Evolutionary conservation across 2,888 invertebrate genomes (phyloP), one percentile per base, ranked within the genome.

Genomic region (Chrysodeixis includens): DNA sequence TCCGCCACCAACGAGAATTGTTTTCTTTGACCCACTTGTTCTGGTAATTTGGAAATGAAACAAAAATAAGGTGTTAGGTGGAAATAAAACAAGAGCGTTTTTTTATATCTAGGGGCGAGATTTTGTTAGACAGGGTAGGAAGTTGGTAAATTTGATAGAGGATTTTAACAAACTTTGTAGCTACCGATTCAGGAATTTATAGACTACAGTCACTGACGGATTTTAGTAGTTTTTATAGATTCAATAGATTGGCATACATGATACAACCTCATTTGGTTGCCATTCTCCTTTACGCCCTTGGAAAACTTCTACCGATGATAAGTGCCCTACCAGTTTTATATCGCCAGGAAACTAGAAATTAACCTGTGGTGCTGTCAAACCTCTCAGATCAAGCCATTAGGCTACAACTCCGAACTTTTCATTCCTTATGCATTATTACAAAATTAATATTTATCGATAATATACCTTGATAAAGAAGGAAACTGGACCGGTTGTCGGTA

Each of bases 1-100:
- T 49, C 71, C 69, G 66, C 77, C 79, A 70, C 69, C 82, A 72
- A 62, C 35, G 66, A 46, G 63, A 62, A 62, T 62, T 64, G 54
- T 61, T 71, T 78, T 77, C 77, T 76, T 79, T 66, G 59, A 61
- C 64, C 65, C 69, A 67, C 66, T 79, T 79, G 79, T 78, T 68
- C 65, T 74, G 52, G 71, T 76, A 76, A 73, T 73, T 71, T 77
- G 67, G 53, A 62, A 76, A 60, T 67, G 22, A 64, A 69, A 59
- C 68, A 65, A 58, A 52, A 68, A 75, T 49, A 61, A 51, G 7
- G 7, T 40, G 20, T 46, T 30, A 8, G 20, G 30, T 49, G 12
- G 56, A 61, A 59, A 20, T 18, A 56, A 49, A 18, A 20, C 46
- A 18, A 49, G 46, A 40, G n/a, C 4, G n/a, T 6, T 18, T 10